Evolutionary conservation across 1,140 invertebrate genomes (phyloP).

Genomic region (Melipona quadrifasciata): DNA sequence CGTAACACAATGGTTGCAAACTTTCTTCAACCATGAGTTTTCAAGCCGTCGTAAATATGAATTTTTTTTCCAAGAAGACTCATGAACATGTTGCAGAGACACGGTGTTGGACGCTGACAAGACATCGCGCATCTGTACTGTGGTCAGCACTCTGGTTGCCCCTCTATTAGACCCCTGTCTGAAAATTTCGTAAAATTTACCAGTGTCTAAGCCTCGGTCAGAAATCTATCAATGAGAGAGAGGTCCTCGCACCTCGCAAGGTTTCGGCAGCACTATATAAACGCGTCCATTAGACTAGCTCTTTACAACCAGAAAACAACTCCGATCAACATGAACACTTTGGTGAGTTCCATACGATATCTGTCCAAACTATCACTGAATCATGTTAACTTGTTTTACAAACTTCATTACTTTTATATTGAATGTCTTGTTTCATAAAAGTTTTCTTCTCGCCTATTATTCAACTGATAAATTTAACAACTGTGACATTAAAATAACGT

Average conservation of each 20-base stretch:
- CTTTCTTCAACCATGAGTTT: slow-evolving; percentile 8
- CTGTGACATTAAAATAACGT: too few species aligned
- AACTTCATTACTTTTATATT: neutral
- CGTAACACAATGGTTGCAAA: neutral
- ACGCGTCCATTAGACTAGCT: slow-evolving; percentile 51
- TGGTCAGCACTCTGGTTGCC: neutral
- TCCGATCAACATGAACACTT: slow-evolving; percentile 59
- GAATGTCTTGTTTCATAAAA: neutral
- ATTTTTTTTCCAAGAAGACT: neutral
- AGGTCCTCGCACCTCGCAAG: slow-evolving; percentile 52
- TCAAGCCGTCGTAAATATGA: neutral
- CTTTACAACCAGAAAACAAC: slow-evolving; percentile 58
- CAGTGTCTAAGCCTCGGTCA: slow-evolving; percentile 44
- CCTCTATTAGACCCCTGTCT: slow-evolving; percentile 38
- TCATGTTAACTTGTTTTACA: neutral
- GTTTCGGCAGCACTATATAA: slow-evolving; percentile 64
- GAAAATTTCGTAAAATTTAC: slow-evolving; percentile 51
- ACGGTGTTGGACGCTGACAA: slow-evolving; percentile 20
- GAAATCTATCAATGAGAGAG: slow-evolving; percentile 62
- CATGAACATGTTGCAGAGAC: slow-evolving; percentile 13
- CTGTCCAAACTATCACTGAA: neutral
- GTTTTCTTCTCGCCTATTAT: too few species aligned
- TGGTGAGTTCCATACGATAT: slow-evolving; percentile 51
- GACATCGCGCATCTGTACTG: slow-evolving; percentile 24
- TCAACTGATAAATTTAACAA: too few species aligned